These are phyloP conservation scores for Amblyraja radiata DNA, from an alignment of 2,797 vertebrate species.

Conservation along the genomic window DNA sequence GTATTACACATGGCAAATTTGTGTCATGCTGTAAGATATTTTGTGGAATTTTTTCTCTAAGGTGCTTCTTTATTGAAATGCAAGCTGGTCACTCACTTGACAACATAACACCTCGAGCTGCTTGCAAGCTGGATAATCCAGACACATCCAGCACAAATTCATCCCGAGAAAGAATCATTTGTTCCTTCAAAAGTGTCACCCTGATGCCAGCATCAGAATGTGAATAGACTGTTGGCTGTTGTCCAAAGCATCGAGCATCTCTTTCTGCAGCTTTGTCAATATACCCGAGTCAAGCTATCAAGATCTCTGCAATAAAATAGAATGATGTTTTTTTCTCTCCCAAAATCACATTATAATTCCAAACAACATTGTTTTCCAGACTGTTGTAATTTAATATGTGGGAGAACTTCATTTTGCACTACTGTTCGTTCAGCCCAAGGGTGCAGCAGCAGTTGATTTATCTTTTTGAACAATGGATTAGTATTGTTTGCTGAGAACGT, in stretches of 20 bases:
- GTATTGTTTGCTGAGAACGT: background rate
- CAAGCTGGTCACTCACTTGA: background rate
- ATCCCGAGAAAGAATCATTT: background rate
- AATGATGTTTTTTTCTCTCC: background rate
- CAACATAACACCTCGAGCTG: background rate
- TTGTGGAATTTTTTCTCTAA: background rate
- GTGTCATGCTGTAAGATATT: background rate
- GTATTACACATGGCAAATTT: background rate
- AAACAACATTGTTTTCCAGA: background rate
- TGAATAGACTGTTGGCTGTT: background rate
- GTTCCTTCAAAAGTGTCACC: background rate
- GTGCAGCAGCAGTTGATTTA: background rate
- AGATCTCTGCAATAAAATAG: background rate
- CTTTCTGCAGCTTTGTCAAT: background rate
- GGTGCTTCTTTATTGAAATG: background rate
- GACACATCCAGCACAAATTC: background rate
- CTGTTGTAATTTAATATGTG: background rate
- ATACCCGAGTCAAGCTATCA: background rate
- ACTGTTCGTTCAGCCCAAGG: background rate
- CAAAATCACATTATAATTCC: conserved; percentile 7
- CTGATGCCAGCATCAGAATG: background rate
- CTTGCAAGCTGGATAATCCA: background rate
- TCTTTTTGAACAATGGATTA: background rate
- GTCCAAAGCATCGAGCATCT: background rate
- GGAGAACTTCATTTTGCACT: background rate